Conservation (phyloP, 2,797 vertebrate species). For the Australoheros facetus region DNA sequence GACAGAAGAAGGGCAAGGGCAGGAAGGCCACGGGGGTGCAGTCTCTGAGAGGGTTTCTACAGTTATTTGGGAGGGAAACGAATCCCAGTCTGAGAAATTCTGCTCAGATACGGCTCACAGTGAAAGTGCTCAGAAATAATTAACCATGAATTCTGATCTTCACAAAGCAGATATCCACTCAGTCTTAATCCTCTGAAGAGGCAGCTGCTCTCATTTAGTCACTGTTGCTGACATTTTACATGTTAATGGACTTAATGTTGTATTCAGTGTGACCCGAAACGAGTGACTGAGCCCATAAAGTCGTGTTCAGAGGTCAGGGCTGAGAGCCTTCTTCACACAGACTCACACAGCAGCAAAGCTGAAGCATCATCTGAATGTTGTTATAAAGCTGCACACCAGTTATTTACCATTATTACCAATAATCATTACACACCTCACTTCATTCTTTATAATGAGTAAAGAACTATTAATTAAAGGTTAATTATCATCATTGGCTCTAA, state of each 20-base stretch:
- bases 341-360: too few relatives aligned
- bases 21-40: conserved; percentile 10
- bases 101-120: neutral
- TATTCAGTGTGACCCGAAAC: neutral
- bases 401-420: neutral
- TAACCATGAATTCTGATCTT: neutral
- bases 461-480: neutral
- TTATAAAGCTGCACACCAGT: neutral
- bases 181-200: neutral
- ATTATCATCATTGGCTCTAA: neutral
- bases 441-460: neutral
- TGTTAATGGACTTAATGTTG: too few relatives aligned
- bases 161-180: neutral
- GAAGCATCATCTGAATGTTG: too few relatives aligned
- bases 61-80: neutral
- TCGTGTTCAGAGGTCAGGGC: neutral
- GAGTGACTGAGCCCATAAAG: neutral
- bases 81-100: neutral
- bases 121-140: neutral
- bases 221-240: neutral
- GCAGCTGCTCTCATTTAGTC: neutral
- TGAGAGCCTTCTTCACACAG: fast-evolving
- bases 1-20: conserved; percentile 44
- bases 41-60: neutral
- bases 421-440: neutral